Conservation (phyloP, 2,113 vertebrate species). For the Tapirus terrestris region DNA sequence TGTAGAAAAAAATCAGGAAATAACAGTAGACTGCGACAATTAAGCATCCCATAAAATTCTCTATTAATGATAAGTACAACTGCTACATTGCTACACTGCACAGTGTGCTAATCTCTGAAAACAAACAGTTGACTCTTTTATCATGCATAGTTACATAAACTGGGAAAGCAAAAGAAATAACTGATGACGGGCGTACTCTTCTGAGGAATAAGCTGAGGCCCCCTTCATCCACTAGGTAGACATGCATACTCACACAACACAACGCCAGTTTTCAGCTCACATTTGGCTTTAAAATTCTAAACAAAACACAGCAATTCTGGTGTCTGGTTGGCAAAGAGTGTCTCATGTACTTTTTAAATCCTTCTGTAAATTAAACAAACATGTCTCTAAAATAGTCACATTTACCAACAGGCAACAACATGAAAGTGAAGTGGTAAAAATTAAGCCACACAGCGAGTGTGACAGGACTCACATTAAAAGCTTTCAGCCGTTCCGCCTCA, state of each 20-base stretch:
- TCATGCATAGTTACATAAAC: constrained; percentile 88
- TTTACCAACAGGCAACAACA: constrained; percentile 77
- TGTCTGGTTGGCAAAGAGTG: constrained; percentile 79
- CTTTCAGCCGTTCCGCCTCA: constrained; percentile 91
- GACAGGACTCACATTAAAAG: constrained; percentile 90
- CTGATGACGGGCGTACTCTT: constrained; percentile 78
- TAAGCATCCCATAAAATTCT: constrained; percentile 78
- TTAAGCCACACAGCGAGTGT: background rate
- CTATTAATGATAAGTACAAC: constrained; percentile 83
- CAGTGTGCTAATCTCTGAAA: constrained; percentile 77
- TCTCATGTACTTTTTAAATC: constrained; percentile 81
- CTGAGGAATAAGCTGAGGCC: constrained; percentile 72
- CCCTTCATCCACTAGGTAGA: constrained; percentile 76
- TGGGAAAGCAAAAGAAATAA: constrained; percentile 80
- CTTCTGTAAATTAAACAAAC: constrained; percentile 82
- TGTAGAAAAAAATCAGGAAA: constrained; percentile 85
- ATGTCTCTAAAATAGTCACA: constrained; percentile 78
- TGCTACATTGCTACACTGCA: constrained; percentile 79
- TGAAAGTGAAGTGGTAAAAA: constrained; percentile 70
- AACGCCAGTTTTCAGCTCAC: constrained; percentile 79
- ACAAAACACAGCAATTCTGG: constrained; percentile 85
- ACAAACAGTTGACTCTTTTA: constrained; percentile 80
- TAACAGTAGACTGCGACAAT: constrained; percentile 86
- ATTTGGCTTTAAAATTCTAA: constrained; percentile 83
- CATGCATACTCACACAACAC: constrained; percentile 84